Conservation (phyloP, 2,888 invertebrate genomes). For the Xestia sexstrigata region DNA sequence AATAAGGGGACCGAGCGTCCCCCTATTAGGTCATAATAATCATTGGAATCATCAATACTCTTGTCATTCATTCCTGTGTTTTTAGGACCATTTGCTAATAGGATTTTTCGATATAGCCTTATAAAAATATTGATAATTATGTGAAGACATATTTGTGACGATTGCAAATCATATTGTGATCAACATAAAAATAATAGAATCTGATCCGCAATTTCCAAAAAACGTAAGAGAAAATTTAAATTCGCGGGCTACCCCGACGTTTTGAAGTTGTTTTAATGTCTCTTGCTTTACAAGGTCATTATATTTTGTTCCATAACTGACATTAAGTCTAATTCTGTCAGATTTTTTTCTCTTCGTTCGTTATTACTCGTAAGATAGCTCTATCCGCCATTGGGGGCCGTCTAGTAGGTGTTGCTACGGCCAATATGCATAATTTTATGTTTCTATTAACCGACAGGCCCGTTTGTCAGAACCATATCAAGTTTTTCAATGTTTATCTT, state of each 20-base stretch:
- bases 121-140: not conserved
- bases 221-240: not conserved
- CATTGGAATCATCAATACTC: not conserved
- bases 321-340: conserved; percentile 8
- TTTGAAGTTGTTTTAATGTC: not conserved
- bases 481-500: conserved; percentile 48
- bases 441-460: conserved; percentile 68
- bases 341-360: conserved; percentile 58
- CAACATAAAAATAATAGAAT: not conserved
- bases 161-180: not conserved
- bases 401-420: conserved; percentile 71
- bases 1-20: no score
- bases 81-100: no score
- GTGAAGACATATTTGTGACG: not conserved
- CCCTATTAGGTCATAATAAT: no score
- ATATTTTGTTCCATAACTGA: not conserved
- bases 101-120: no score
- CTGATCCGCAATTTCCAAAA: not conserved
- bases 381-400: conserved; percentile 63
- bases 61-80: no score
- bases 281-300: not conserved
- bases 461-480: conserved; percentile 48
- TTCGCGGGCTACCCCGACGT: not conserved
- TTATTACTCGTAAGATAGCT: conserved; percentile 67
- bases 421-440: conserved; percentile 79